phyloP scores from a whole-genome alignment of 2,113 vertebrate species.

The Chamaetylas fuelleborni region DNA sequence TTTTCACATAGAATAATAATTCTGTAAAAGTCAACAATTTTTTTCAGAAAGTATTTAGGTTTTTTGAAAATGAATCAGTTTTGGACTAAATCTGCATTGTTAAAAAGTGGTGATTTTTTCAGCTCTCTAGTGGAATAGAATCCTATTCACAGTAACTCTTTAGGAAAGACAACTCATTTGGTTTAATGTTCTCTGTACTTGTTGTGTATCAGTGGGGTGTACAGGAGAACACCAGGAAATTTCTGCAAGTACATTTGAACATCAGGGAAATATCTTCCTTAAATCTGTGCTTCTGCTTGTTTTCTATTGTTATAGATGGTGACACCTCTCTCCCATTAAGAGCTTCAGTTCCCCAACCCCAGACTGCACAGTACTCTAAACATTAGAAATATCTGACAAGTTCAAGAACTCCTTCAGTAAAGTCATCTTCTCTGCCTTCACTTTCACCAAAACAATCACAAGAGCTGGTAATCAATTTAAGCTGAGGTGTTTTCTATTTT shows the following conservation, averaged over 20 bases:
- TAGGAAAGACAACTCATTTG: not conserved
- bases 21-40: not conserved
- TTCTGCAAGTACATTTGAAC: not conserved
- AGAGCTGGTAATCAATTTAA: not conserved
- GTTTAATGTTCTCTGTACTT: not conserved
- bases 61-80: not conserved
- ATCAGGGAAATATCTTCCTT: not conserved
- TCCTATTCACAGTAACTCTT: not conserved
- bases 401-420: not conserved
- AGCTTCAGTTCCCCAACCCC: not conserved
- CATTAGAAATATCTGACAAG: not conserved
- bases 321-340: not conserved
- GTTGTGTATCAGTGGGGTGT: not conserved
- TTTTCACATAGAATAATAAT: not conserved
- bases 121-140: not conserved
- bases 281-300: not conserved
- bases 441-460: not conserved
- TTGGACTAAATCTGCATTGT: not conserved
- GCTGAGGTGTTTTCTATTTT: not conserved
- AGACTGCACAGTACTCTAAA: not conserved
- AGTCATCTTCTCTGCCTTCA: not conserved
- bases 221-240: not conserved
- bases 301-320: not conserved
- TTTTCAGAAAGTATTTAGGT: not conserved
- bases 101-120: not conserved